phyloP scores from a whole-genome alignment of 1,140 invertebrate species.

The Calephelis nemesis region DNA sequence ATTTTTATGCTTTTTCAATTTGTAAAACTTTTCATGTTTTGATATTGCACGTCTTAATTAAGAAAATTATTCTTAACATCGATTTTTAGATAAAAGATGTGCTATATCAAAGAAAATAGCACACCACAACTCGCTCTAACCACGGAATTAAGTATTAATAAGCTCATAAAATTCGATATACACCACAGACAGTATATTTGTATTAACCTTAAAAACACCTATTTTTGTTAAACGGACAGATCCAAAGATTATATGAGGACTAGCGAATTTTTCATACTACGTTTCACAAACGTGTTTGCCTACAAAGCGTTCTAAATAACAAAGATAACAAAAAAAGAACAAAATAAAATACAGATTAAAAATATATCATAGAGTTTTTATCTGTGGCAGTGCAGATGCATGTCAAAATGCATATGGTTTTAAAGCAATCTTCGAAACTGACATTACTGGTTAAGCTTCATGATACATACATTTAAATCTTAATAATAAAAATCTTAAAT shows the following conservation, averaged over 20 bases:
- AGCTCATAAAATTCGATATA: slow-evolving; percentile 76
- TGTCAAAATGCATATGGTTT: slow-evolving; percentile 29
- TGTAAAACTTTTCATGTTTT: background rate
- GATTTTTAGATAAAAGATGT: slow-evolving; percentile 33
- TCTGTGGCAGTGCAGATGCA: slow-evolving; percentile 47
- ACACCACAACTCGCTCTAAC: slow-evolving; percentile 38
- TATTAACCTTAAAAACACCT: slow-evolving; percentile 63
- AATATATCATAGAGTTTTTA: slow-evolving; percentile 39
- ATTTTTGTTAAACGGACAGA: slow-evolving; percentile 61
- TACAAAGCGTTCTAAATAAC: slow-evolving; percentile 59
- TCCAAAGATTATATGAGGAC: slow-evolving; percentile 61
- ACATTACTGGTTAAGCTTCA: slow-evolving; percentile 16
- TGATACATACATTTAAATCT: slow-evolving; percentile 18
- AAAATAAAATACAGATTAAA: slow-evolving; percentile 41
- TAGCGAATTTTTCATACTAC: slow-evolving; percentile 55
- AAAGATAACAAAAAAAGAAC: slow-evolving; percentile 61
- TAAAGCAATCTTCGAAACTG: slow-evolving; percentile 15
- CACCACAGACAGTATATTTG: slow-evolving; percentile 70
- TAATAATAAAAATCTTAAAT: slow-evolving; percentile 12
- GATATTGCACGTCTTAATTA: slow-evolving; percentile 30
- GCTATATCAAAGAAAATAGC: slow-evolving; percentile 44
- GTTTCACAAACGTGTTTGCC: slow-evolving; percentile 43
- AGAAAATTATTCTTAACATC: slow-evolving; percentile 24
- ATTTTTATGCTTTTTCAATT: slow-evolving; percentile 7
- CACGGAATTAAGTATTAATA: slow-evolving; percentile 73